phyloP scores from a whole-genome alignment of 2,797 vertebrate genomes.

The Avahi laniger region DNA sequence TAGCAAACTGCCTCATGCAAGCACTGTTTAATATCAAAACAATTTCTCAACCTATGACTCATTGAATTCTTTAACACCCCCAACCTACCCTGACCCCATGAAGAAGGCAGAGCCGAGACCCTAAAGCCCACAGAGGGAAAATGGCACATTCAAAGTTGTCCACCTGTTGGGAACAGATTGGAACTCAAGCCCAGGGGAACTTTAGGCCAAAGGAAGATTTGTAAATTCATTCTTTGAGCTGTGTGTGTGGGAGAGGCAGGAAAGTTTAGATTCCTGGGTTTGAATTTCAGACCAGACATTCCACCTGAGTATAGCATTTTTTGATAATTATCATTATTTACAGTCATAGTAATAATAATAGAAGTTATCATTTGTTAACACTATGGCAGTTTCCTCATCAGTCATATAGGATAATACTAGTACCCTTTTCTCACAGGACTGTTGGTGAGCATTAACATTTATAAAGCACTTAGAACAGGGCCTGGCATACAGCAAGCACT shows the following conservation, averaged over 20 bases:
- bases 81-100: background rate
- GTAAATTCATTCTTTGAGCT: background rate
- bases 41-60: constrained; percentile 54
- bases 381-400: background rate
- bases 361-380: background rate
- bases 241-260: accelerated
- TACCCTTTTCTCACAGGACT: accelerated
- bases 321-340: background rate
- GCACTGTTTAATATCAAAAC: background rate
- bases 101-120: background rate
- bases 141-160: accelerated
- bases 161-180: background rate
- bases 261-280: background rate
- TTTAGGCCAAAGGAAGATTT: background rate
- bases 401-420: background rate
- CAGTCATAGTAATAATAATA: background rate
- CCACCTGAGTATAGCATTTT: background rate
- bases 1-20: constrained; percentile 40
- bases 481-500: accelerated
- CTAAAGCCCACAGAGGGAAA: background rate
- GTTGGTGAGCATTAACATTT: background rate
- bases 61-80: background rate
- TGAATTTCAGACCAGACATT: background rate
- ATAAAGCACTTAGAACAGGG: background rate
- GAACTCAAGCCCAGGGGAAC: background rate